phyloP scores from a whole-genome alignment of 2,113 vertebrate genomes.

The Murina feae region DNA sequence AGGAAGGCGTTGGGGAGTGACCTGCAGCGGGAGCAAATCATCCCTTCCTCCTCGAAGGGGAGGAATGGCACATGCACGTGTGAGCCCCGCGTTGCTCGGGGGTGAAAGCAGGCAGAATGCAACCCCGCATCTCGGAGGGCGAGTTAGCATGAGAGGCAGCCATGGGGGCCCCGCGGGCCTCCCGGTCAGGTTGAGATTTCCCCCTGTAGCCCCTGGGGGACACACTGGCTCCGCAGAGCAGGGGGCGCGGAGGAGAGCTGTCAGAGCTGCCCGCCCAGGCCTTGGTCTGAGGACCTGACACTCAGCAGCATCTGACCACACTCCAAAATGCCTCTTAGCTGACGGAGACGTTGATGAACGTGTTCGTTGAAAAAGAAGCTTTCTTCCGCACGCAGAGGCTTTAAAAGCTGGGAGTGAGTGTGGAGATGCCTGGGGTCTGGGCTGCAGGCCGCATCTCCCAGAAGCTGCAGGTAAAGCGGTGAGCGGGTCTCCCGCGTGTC shows the following conservation, averaged over 20 bases:
- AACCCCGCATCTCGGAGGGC: background rate
- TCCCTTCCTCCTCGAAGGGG: background rate
- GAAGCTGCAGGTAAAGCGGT: background rate
- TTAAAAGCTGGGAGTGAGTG: background rate
- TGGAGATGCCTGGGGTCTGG: background rate
- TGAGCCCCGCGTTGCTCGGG: background rate
- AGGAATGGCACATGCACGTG: background rate
- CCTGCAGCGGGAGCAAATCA: background rate
- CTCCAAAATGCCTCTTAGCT: slow-evolving; percentile 45
- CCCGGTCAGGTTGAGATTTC: background rate
- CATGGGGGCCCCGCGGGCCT: background rate
- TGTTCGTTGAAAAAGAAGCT: background rate
- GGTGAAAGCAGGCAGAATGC: background rate
- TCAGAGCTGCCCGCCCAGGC: background rate
- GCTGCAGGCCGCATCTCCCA: background rate
- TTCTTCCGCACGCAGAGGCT: background rate
- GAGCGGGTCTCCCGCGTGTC: background rate
- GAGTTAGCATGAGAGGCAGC: background rate
- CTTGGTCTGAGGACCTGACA: background rate
- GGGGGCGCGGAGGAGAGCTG: background rate
- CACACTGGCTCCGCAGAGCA: background rate
- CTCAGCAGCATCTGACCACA: background rate
- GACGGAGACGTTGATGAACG: slow-evolving; percentile 10
- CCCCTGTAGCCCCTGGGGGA: background rate
- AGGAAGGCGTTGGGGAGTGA: background rate